phyloP scores from a whole-genome alignment of 2,113 vertebrate species.

The Chascanopsetta lugubris region DNA sequence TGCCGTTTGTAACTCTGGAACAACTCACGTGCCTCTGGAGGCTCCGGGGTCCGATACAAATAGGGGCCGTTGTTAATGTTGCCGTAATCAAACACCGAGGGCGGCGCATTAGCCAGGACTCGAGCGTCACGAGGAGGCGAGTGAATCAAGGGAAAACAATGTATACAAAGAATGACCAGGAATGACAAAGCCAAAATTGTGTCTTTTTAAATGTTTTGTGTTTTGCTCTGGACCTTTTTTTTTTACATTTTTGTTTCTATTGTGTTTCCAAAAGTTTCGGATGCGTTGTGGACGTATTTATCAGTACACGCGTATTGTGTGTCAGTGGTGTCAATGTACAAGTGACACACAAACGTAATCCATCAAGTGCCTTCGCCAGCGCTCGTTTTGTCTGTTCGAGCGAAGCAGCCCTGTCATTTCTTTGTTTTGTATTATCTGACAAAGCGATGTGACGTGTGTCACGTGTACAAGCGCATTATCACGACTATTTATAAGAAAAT shows the following conservation, averaged over 20 bases:
- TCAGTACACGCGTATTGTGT: conserved; percentile 68
- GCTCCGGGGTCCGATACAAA: conserved; percentile 53
- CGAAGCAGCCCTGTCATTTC: conserved; percentile 68
- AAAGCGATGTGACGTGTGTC: conserved; percentile 85
- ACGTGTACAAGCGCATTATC: conserved; percentile 94
- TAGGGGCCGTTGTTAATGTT: conserved; percentile 33
- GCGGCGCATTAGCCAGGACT: conserved; percentile 31
- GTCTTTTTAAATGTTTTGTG: conserved; percentile 30
- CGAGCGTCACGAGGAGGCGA: conserved; percentile 28
- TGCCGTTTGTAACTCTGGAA: conserved; percentile 35
- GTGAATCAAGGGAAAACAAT: conserved; percentile 48
- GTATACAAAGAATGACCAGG: conserved; percentile 66
- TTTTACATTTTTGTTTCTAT: neutral
- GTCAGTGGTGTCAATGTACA: conserved; percentile 10
- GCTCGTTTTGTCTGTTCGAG: conserved; percentile 80
- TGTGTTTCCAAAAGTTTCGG: conserved; percentile 25
- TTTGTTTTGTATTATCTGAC: conserved; percentile 74
- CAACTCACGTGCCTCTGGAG: conserved; percentile 61
- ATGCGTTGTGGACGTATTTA: conserved; percentile 81
- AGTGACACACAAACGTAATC: conserved; percentile 68
- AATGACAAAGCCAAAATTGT: conserved; percentile 79
- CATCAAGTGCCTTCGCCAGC: conserved; percentile 77
- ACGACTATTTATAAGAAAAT: conserved; percentile 99
- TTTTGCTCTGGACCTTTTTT: conserved; percentile 30
- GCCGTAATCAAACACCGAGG: conserved; percentile 16